These are phyloP conservation scores for Archips xylosteana DNA, from an alignment of 2,888 invertebrate species.

Conservation along the genomic window DNA sequence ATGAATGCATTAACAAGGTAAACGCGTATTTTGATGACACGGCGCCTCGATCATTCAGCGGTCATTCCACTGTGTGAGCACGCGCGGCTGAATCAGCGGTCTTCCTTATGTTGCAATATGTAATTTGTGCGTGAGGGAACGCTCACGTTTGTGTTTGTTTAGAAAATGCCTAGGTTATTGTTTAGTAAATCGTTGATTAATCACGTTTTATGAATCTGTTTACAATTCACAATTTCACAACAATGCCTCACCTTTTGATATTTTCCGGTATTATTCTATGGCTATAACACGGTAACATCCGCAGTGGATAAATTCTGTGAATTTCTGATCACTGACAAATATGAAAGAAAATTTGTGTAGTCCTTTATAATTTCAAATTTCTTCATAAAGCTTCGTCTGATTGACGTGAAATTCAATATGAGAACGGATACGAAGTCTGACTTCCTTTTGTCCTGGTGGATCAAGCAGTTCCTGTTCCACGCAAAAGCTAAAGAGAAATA, in stretches of 20 bases:
- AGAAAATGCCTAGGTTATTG: constrained; percentile 24
- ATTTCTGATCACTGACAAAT: not conserved
- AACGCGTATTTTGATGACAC: too few relatives aligned
- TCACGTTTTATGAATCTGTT: constrained; percentile 30
- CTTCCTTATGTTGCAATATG: too few relatives aligned
- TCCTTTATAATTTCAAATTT: not conserved
- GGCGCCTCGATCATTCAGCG: too few relatives aligned
- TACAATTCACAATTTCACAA: constrained; percentile 34
- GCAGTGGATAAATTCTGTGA: not conserved
- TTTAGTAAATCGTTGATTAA: constrained; percentile 18
- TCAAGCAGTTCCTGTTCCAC: not conserved
- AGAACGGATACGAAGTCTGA: not conserved
- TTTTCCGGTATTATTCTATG: constrained; percentile 15
- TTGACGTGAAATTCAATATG: not conserved
- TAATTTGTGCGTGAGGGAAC: not conserved
- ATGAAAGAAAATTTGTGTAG: not conserved
- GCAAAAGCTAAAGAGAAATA: not conserved
- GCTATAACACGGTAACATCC: not conserved
- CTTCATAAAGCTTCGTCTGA: not conserved
- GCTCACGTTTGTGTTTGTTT: constrained; percentile 18
- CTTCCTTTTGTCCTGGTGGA: not conserved
- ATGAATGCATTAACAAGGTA: too few relatives aligned
- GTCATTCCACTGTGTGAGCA: too few relatives aligned
- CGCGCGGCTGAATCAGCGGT: too few relatives aligned
- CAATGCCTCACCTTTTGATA: constrained; percentile 20